Evolutionary conservation across 2,113 vertebrate species (phyloP).

Genomic region (Uria aalge): DNA sequence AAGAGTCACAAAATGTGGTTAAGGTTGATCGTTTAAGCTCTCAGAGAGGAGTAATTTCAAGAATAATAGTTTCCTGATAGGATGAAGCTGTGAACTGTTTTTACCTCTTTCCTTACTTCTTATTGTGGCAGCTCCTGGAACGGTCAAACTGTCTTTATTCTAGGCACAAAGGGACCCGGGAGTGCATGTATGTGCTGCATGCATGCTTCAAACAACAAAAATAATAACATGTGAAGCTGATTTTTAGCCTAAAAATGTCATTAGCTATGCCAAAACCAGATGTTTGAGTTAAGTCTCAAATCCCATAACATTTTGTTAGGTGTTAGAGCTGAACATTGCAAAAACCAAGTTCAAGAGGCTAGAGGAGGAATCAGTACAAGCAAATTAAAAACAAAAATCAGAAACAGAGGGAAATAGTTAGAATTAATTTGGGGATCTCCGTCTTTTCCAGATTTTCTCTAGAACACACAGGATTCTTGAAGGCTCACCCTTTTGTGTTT

Average conservation of each 20-base stretch:
- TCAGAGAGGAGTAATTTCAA: neutral
- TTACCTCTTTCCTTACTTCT: neutral
- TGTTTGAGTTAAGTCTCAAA: conserved; percentile 5
- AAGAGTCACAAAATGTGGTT: neutral
- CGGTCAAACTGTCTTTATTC: neutral
- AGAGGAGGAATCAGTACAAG: neutral
- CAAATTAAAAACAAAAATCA: conserved; percentile 15
- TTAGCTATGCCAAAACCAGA: conserved; percentile 18
- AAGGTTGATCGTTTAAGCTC: neutral
- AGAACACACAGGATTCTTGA: neutral
- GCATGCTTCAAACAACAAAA: conserved; percentile 11
- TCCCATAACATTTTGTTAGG: conserved; percentile 32
- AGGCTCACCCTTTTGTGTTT: neutral
- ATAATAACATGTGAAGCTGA: neutral
- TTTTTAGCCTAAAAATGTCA: neutral
- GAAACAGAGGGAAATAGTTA: neutral
- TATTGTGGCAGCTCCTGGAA: neutral
- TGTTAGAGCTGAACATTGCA: conserved; percentile 6
- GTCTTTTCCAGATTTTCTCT: conserved; percentile 26
- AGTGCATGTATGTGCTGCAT: neutral
- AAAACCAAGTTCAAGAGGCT: neutral
- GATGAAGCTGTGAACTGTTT: neutral
- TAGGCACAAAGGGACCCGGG: neutral
- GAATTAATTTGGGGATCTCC: neutral
- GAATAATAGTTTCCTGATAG: neutral